Base-by-base conservation (phyloP, 2,888 invertebrate species). In the Xylophagus ater region DNA sequence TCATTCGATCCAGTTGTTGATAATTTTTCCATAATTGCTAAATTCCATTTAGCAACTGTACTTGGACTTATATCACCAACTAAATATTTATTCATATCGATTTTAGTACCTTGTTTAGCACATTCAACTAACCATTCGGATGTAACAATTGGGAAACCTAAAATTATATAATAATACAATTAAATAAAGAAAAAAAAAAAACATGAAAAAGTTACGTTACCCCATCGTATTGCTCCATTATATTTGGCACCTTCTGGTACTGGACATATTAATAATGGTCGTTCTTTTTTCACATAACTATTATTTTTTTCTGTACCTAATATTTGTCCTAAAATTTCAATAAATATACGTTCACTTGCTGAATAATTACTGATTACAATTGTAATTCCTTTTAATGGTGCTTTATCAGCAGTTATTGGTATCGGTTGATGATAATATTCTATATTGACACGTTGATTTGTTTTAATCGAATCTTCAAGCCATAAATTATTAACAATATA, bases 191-290 rank as follows among this genome's bases (percentile, higher is more conserved):
- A 28, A 17, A 20, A 14, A 13, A 26, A 21, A 33, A 24, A 12
- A 24, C 4, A n/a, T 14, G 3, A 19, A 5, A 28, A n/a, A n/a
- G n/a, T n/a, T n/a, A n/a, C n/a, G 17, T 15, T 41, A 9, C 74
- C 73, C 94, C 93, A 94, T 58, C 84, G 86, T 0, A 81, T 53
- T 0, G 87, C 85, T 0, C 89, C 90, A 26, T 68, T 67, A 56
- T 84, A 85, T 57, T 92, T 94, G 50, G 81, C 82, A 0, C 90
- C 89, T 14, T 69, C 67, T 0, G 85, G 69, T 1, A 69, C 67
- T 4, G 79, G 76, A 47, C 84, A 85, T 4, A 94, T 67, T 0
- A 94, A 67, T 59, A 94, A 84, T 0, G 93, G 92, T 0, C 80
- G 83, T 0, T 78, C 79, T 47, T 72, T 72, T 43, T 76, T 70